Evolutionary conservation across 2,888 invertebrate species (phyloP), one percentile per base, ranked within the genome.

Genomic region (Adelognathus sp.): DNA sequence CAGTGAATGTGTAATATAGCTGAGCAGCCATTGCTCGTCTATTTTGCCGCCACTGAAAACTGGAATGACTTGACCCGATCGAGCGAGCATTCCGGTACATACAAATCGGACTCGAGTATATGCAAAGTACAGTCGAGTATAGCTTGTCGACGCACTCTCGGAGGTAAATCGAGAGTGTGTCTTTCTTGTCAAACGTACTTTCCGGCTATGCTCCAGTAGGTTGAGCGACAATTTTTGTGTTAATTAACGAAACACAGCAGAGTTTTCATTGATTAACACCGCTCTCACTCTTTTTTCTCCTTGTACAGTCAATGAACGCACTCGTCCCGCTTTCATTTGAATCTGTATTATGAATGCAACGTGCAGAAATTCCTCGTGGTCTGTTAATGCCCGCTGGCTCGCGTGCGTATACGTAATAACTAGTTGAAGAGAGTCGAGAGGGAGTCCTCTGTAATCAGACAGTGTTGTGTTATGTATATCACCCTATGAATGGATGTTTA

Each of bases 121-220:
- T 50, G 50, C 50, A 21, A 50, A 50, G 24, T 50, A 9, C 1
- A 24, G 36, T 9, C 36, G 36, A 36, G 11, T 9, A n/a, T n/a
- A n/a, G n/a, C n/a, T n/a, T 33, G 14, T 7, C 16, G 27, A 60
- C 39, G 0, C 6, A n/a, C 27, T 41, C 4, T 3, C 24, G 1
- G 50, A n/a, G 50, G 4, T 36, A 18, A 5, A 18, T 46, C 39
- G 64, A 9, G n/a, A 6, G n/a, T 18, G 21, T 29, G 39, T 31
- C 33, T 16, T 52, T 54, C 56, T 74, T 70, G 66, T 75, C 75
- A 58, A 31, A 31, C 31, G 44, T 50, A 44, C 69, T 29, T 56
- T 69, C 81, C 80, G 78, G 84, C 74, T 74, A 86, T 85, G 87
- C 86, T 86, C 85, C 87, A 84, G 81, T 86, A 86, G 84, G 70